phyloP scores from a whole-genome alignment of 2,113 vertebrate species.

The Todiramphus chloris region DNA sequence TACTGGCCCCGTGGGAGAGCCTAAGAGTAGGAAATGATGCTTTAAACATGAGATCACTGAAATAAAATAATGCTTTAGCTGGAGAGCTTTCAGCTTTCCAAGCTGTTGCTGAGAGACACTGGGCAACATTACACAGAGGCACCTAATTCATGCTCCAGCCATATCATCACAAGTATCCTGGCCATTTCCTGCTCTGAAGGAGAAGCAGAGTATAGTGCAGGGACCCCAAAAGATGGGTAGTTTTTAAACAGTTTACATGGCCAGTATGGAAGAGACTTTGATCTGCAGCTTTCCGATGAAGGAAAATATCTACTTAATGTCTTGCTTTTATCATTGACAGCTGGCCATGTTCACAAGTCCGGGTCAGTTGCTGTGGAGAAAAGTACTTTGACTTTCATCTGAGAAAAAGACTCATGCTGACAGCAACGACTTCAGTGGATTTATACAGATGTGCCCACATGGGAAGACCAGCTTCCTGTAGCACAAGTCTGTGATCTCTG shows the following conservation, averaged over 20 bases:
- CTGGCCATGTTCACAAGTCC: background rate
- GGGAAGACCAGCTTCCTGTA: background rate
- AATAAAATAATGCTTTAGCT: slow-evolving; percentile 35
- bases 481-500: background rate
- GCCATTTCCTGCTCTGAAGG: background rate
- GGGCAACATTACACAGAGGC: background rate
- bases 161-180: background rate
- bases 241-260: background rate
- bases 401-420: background rate
- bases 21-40: background rate
- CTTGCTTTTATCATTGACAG: background rate
- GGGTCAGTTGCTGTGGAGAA: background rate
- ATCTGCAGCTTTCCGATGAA: background rate
- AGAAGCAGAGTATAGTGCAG: background rate
- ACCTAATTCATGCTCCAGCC: background rate
- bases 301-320: background rate
- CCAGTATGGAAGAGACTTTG: background rate
- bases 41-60: slow-evolving; percentile 58
- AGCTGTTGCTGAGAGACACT: background rate
- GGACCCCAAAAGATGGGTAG: background rate
- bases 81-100: slow-evolving; percentile 14
- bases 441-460: too few species aligned
- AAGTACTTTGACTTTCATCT: background rate
- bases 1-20: background rate
- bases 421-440: background rate